Evolutionary conservation across 2,888 invertebrate species (phyloP), one percentile per base, ranked within the genome.

Genomic region (Lapara coniferarum): DNA sequence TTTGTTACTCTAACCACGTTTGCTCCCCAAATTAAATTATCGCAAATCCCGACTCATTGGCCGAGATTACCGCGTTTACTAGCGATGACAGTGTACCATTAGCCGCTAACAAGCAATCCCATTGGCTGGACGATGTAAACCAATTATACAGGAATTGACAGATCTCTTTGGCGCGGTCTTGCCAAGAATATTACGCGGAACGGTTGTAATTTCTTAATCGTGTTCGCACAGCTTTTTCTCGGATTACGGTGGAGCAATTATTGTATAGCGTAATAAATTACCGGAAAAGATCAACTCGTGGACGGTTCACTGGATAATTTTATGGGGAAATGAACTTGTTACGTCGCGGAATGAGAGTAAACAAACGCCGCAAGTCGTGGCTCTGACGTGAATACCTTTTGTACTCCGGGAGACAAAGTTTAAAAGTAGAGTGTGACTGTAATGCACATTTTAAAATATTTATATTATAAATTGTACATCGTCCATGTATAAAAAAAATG

Each of bases 21-120:
- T 76, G 76, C 71, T 71, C 66, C 74, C 75, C 74, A 78, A 82
- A 83, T 85, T 81, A 82, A 83, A 85, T 84, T 83, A 84, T 81
- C 78, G 81, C 81, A 81, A 84, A 82, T 80, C 80, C 77, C 72
- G 66, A 70, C 77, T 79, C 73, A 77, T 78, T 77, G 77, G 76
- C 72, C 67, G 77, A 78, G 79, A 81, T 81, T 79, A 78, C 77
- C 19, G 74, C 71, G 75, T 73, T 75, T 73, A 76, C 71, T 72
- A 74, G 75, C 75, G 75, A 72, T 74, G 74, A 77, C 78, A 75
- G 72, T 72, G 72, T 72, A 75, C 80, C 78, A 77, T 79, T 79
- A 79, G 75, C 74, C 72, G 63, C 73, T 74, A 77, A 78, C 80
- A 79, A 80, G 73, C 75, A 72, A 77, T 80, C 74, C 75, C 70